These are phyloP conservation scores for Lytechinus pictus DNA, from an alignment of 35 echinoderm and acorn worm species.

Conservation along the genomic window DNA sequence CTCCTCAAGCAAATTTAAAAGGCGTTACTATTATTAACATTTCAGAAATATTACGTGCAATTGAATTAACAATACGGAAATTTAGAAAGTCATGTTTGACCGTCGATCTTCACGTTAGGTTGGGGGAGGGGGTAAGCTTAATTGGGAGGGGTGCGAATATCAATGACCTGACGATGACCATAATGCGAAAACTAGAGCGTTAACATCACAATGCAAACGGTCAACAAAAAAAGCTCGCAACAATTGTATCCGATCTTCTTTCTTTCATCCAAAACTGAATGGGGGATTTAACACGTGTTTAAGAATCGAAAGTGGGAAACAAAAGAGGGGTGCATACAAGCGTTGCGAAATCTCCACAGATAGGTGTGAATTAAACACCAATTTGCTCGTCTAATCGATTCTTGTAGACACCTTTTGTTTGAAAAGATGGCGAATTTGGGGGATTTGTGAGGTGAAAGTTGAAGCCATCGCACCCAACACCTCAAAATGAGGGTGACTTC, in stretches of 20 bases:
- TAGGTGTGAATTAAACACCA: background rate
- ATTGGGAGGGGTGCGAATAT: no score
- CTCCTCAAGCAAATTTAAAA: no score
- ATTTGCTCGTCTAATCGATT: background rate
- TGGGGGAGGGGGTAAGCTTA: no score
- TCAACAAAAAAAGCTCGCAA: background rate
- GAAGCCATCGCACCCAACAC: background rate
- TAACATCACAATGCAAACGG: background rate
- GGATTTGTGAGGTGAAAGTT: background rate
- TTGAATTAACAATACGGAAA: no score
- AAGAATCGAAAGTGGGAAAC: background rate
- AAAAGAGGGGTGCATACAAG: background rate
- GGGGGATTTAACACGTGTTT: background rate
- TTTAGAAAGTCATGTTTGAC: no score
- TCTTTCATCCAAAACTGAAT: background rate
- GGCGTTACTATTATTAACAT: no score
- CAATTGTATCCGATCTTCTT: background rate
- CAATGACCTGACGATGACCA: background rate
- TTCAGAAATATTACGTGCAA: no score
- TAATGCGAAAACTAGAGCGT: background rate
- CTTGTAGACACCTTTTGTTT: background rate
- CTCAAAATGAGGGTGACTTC: background rate
- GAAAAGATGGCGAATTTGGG: background rate
- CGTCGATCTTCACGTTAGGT: no score
- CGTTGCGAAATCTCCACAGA: background rate